Base-by-base conservation (phyloP, 2,888 invertebrate species). In the Linyphia triangularis region DNA sequence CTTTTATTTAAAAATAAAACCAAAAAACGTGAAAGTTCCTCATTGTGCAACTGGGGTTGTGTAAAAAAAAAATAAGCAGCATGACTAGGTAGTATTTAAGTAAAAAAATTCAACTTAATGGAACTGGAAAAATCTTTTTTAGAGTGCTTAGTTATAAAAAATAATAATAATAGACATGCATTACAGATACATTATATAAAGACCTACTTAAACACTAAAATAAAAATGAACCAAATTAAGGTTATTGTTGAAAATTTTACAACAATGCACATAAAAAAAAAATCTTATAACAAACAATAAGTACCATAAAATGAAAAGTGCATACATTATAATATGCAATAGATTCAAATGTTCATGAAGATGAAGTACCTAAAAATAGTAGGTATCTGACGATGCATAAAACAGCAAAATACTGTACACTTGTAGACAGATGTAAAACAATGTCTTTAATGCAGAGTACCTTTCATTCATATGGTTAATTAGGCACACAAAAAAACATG, bases 361-460 rank as follows among this genome's bases (percentile, higher is more conserved):
- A 69, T 85, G 63, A 43, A 79, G 28, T 73, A 79, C 72, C 85
- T 86, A 69, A 43, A 61, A 24, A 85, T 40, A 16, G 51, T 51
- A 88, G 79, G 79, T 73, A 70, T 43, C 59, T 33, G 69, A 81
- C 72, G 65, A 70, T 73, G 57, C 59, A 81, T 86, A 75, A 81
- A 86, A 86, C 67, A 81, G 67, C 86, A 73, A 75, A 73, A 88
- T 37, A 61, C 85, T 85, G 85, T 85, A 88, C 86, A 88, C 26
- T 82, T 61, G 19, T 40, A 51, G 67, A 88, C 86, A 67, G 67
- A 86, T 81, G 81, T 73, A 81, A 72, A 59, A 69, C 24, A 51
- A 43, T 59, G 24, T 16, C 13, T 88, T 79, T 75, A 70, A 63
- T 61, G 81, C 67, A 88, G 30, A 59, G 37, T 72, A 75, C 65